Evolutionary conservation across 1,140 invertebrate genomes (phyloP), one percentile per base, ranked within the genome.

Genomic region (Drosophila willistoni): DNA sequence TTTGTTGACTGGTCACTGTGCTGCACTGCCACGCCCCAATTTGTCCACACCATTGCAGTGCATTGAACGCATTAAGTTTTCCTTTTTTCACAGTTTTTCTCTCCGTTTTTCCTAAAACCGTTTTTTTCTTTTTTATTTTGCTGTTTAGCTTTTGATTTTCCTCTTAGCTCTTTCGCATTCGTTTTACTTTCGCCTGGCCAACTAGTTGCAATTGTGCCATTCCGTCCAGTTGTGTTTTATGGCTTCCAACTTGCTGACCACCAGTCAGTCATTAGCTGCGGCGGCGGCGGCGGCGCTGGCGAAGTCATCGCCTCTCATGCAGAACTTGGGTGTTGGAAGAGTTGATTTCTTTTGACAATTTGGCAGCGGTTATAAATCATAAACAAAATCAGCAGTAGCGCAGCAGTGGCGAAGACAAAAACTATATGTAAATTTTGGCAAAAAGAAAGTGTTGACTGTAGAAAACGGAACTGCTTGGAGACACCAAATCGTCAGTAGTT

Each of bases 171-270:
- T 64, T 44, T 73, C 75, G 78, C 78, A 64, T 57, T 78, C 74
- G 83, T 64, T 87, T 79, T 42, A 87, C 82, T 86, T 83, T 87
- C 76, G 69, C 75, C 64, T 63, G 54, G 71, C 63, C 68, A 77
- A 79, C 72, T 87, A 71, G 82, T 83, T 86, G 81, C 78, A 87
- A 89, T 65, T 86, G 83, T 81, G 79, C 79, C 79, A 74, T 62
- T 73, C 70, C 68, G 81, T 56, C 66, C 73, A 51, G 44, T 62
- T 62, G 39, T 33, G 22, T 76, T 77, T 77, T 87, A 86, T 82
- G 83, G 82, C 72, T 87, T 82, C 82, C 76, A 70, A 67, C 66
- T 59, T 22, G 42, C 36, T 61, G 42, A 59, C 67, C 36, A 42
- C 22, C 44, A 59, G 1, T 36, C 34, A 56, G 63, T 59, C 61